Conservation (phyloP, 1,140 invertebrate genomes). For the Diachasma alloeum region DNA sequence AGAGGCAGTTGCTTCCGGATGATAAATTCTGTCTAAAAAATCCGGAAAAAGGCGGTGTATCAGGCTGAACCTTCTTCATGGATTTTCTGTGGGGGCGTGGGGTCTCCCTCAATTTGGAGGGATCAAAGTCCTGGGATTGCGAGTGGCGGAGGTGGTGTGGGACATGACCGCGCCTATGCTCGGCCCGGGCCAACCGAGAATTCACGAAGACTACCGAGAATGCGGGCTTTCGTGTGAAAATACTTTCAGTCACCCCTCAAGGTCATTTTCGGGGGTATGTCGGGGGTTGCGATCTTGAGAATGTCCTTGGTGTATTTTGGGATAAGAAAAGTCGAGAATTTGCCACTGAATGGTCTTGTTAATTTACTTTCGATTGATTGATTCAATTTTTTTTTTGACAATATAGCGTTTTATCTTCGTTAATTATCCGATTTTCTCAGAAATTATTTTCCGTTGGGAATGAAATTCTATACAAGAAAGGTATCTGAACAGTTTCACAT, state of each 20-base stretch:
- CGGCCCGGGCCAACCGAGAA: not conserved
- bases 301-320: too few species aligned
- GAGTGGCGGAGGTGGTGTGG: not conserved
- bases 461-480: too few species aligned
- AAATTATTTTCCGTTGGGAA: too few species aligned
- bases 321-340: too few species aligned
- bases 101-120: not conserved
- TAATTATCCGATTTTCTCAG: too few species aligned
- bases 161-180: not conserved
- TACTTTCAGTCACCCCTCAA: not conserved
- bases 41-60: not conserved
- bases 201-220: not conserved
- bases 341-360: too few species aligned
- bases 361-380: too few species aligned
- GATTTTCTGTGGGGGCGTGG: not conserved
- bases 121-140: slow-evolving; percentile 6
- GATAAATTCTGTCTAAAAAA: not conserved
- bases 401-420: too few species aligned
- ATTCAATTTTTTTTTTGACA: too few species aligned
- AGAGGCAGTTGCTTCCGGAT: not conserved
- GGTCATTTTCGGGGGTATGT: not conserved
- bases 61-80: not conserved
- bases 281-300: not conserved
- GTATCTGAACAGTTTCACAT: too few species aligned
- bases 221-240: not conserved